Base-by-base conservation (phyloP, 2,888 invertebrate genomes). In the Phortica okadai region DNA sequence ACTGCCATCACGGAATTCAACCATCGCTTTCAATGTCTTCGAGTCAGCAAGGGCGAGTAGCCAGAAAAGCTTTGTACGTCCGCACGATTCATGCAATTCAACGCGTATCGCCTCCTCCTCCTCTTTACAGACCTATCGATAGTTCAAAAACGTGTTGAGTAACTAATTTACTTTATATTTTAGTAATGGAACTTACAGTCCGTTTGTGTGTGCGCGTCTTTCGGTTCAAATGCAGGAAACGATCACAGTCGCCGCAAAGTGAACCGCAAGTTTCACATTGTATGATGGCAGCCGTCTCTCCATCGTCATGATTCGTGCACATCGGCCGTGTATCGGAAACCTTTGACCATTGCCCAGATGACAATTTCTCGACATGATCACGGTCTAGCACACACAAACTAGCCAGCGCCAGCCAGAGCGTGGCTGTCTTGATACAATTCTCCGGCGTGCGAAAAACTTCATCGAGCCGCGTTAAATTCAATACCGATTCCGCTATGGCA, bases 231-330 rank as follows among this genome's bases (percentile, higher is more conserved):
- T 99, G 99, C 78, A 99, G 92, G 90, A 98, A 97, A 74, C 98
- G 94, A 92, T 99, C 99, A 91, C 99, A 99, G 90, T 99, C 99
- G 0, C 96, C 96, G 91, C 99, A 99, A 50, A 99, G 93, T 79
- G 98, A 96, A 25, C 97, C 98, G 89, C 99, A 99, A 7, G 94
- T 93, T 83, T 94, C 95, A 91, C 99, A 99, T 84, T 98, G 96
- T 78, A 99, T 96, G 78, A 98, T 96, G 0, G 98, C 99, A 14
- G 95, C 93, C 0, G 98, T 99, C 89, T 96, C 94, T 0, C 97
- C 97, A 90, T 99, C 99, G 89, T 99, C 99, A 91, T 99, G 99
- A 92, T 99, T 99, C 73, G 94, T 95, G 92, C 99, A 99, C 80
- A 96, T 95, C 7, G 97, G 96, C 89, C 97, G 93, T 2, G 92